Evolutionary conservation across 2,113 vertebrate species (phyloP), one percentile per base, ranked within the genome.

Genomic region (Cyphomyrus discorhynchus): DNA sequence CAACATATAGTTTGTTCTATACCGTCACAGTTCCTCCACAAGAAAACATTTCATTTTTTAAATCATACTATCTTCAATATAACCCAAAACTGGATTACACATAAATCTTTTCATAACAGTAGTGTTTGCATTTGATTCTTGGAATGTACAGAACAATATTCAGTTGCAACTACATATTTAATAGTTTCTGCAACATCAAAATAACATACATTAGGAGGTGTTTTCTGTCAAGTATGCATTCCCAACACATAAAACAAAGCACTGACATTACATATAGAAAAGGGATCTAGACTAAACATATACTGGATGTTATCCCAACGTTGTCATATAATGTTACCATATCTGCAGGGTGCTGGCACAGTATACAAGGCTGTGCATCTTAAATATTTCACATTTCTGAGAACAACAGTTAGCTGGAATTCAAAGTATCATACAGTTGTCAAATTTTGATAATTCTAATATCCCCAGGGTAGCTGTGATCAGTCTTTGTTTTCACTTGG

Each of bases 131-230:
- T 70, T 74, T 31, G n/a, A 50, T 86, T 86, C 24, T 49, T 47
- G 83, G 45, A 85, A 85, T 85, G 82, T 85, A 86, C 45, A 50
- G 24, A 86, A 49, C n/a, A 31, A 31, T 50, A 27, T 46, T 94
- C 95, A 96, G 96, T 95, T 96, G 95, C 95, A 95, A 95, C 96
- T 94, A 96, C 70, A 66, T 70, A 46, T 45, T 27, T 46, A 66
- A 66, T n/a, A 70, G 10, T 42, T n/a, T 62, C 46, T 88, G 56
- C 31, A 53, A 87, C 27, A 17, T 39, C 27, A 87, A 87, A 87
- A 87, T 56, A 52, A 87, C 39, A 88, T 70, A 62, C 53, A 88
- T n/a, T 70, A 39, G 45, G 47, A 70, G 35, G 62, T 46, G n/a
- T 70, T 19, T 47, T 47, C 53, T 88, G 58, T 74, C 21, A 66